phyloP scores from a whole-genome alignment of 1,140 invertebrate genomes.

The Zaprionus ghesquierei region DNA sequence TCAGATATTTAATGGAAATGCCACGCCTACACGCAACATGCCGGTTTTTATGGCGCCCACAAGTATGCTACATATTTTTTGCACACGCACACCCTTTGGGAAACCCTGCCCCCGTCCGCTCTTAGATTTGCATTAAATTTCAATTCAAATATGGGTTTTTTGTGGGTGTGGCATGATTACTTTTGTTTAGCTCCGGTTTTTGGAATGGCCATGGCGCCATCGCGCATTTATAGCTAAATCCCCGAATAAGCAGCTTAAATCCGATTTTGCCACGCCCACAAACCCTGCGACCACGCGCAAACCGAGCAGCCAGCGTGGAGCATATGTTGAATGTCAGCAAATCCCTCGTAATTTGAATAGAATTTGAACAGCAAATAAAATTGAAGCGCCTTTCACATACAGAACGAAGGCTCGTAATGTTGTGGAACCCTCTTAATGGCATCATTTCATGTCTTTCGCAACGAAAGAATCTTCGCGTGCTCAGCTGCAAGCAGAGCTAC shows the following conservation, averaged over 20 bases:
- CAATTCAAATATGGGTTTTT: conserved; percentile 57
- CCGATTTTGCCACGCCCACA: conserved; percentile 33
- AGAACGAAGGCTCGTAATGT: conserved; percentile 24
- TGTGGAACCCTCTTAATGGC: conserved; percentile 59
- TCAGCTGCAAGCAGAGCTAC: not conserved
- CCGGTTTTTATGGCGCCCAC: conserved; percentile 15
- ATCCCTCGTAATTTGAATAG: conserved; percentile 78
- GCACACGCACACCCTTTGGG: not conserved
- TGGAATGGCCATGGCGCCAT: conserved; percentile 28
- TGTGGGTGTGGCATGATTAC: conserved; percentile 48
- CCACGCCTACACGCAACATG: conserved; percentile 31
- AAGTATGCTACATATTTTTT: conserved; percentile 59
- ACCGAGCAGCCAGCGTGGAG: conserved; percentile 29
- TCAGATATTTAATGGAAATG: conserved; percentile 47
- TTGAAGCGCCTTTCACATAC: conserved; percentile 50
- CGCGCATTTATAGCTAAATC: conserved; percentile 75
- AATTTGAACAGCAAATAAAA: conserved; percentile 74
- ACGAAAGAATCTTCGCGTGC: not conserved
- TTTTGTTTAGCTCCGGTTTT: conserved; percentile 16
- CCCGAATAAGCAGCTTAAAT: conserved; percentile 73
- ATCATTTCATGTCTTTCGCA: conserved; percentile 29
- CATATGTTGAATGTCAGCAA: conserved; percentile 75
- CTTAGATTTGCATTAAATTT: conserved; percentile 76
- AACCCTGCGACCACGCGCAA: not conserved
- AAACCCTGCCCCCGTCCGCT: not conserved